Evolutionary conservation across 2,113 vertebrate genomes (phyloP).

Genomic region (Ceyx margarethae): DNA sequence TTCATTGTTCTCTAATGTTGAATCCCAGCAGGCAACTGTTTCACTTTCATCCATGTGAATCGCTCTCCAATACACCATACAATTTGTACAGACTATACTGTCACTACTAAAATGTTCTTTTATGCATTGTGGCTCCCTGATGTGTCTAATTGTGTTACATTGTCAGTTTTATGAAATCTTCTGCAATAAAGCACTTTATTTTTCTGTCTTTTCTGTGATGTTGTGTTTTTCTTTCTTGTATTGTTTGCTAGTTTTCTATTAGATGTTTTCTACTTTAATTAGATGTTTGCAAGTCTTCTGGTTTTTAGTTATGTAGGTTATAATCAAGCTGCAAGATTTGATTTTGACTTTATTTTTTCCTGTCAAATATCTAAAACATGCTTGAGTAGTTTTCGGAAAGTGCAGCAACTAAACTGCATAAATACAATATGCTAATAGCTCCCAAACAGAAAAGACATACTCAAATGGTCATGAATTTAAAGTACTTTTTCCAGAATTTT

Average conservation of each 20-base stretch:
- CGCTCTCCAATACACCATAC: neutral
- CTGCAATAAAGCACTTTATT: conserved; percentile 62
- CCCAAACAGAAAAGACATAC: neutral
- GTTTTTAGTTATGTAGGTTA: conserved; percentile 34
- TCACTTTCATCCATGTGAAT: conserved; percentile 25
- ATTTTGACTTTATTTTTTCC: conserved; percentile 25
- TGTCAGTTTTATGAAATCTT: conserved; percentile 69
- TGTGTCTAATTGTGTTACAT: conserved; percentile 63
- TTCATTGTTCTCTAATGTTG: conserved; percentile 9
- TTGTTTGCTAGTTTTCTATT: conserved; percentile 60
- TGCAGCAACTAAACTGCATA: neutral
- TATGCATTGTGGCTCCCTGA: conserved; percentile 60
- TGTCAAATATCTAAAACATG: conserved; percentile 11
- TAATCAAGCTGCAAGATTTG: conserved; percentile 15
- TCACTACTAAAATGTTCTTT: conserved; percentile 44
- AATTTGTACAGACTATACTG: conserved; percentile 39
- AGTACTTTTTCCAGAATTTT: neutral
- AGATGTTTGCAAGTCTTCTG: conserved; percentile 50
- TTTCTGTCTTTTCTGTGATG: conserved; percentile 48
- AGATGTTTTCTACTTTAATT: conserved; percentile 70
- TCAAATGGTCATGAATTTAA: neutral
- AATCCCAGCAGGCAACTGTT: conserved; percentile 40
- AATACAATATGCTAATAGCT: neutral
- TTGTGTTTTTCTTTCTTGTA: conserved; percentile 49
- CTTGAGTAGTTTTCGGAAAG: neutral